A percentile compares a stretch with the other conserved stretches of the same genome.
phyloP scores from a whole-genome alignment of 2,113 vertebrate genomes.

The Lepidothrix coronata region DNA sequence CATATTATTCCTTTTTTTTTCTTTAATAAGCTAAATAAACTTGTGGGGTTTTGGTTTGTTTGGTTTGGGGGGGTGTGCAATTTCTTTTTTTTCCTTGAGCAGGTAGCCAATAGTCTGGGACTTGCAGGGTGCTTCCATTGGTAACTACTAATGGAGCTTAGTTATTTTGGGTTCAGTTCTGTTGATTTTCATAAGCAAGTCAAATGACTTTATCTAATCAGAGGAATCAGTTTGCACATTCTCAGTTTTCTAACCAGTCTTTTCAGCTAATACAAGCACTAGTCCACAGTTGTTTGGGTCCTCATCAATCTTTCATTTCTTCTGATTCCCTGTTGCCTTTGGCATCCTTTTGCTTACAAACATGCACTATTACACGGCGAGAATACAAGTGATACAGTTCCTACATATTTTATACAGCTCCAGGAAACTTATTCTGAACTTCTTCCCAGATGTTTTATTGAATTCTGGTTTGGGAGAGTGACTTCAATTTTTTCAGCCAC shows the following conservation, averaged over 20 bases:
- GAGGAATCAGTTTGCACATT: not conserved
- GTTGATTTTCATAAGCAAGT: not conserved
- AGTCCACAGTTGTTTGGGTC: not conserved
- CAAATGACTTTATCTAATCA: not conserved
- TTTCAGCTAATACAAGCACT: not conserved
- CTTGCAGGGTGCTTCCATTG: not conserved
- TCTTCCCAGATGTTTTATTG: not conserved
- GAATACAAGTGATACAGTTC: not conserved
- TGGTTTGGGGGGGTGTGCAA: accelerated
- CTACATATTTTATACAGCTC: not conserved
- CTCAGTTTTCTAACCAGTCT: not conserved
- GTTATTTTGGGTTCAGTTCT: not conserved
- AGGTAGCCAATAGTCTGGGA: not conserved
- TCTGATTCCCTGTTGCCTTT: not conserved
- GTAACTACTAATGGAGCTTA: not conserved
- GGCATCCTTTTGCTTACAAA: not conserved
- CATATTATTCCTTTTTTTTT: not conserved
- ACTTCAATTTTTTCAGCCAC: not conserved
- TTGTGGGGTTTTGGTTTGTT: not conserved
- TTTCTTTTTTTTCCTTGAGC: not conserved
- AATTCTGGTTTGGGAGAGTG: not conserved
- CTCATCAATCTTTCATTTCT: not conserved
- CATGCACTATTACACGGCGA: not conserved
- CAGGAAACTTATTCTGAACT: not conserved
- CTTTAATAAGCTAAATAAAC: not conserved